These are phyloP conservation scores for Daboia siamensis DNA, from an alignment of 2,113 vertebrate genomes.

Conservation along the genomic window DNA sequence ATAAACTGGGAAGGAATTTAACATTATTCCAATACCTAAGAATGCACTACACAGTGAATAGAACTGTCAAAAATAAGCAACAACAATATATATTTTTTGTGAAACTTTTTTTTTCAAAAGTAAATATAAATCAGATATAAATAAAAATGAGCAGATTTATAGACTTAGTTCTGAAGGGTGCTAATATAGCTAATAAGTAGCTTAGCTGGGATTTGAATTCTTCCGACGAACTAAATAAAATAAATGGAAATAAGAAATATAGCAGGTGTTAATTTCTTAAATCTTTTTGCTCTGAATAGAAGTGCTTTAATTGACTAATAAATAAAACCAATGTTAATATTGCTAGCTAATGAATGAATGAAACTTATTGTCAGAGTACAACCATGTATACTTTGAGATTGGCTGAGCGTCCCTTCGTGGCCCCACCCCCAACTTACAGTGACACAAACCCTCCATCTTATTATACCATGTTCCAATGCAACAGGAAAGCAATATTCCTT, in stretches of 20 bases:
- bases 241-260: background rate
- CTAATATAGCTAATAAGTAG: background rate
- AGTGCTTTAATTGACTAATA: background rate
- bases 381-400: no score
- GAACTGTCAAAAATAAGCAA: constrained; percentile 27
- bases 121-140: background rate
- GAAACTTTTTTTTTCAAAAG: constrained; percentile 13
- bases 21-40: background rate
- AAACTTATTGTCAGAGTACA: no score
- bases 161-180: background rate
- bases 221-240: background rate
- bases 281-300: background rate
- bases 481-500: background rate
- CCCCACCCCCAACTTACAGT: no score
- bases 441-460: no score
- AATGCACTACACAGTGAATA: background rate
- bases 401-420: no score
- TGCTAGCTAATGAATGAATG: background rate
- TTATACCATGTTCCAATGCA: background rate
- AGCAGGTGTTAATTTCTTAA: background rate
- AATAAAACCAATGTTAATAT: background rate
- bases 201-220: background rate
- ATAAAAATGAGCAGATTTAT: background rate
- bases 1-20: background rate
- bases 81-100: background rate